These are phyloP conservation scores for Perdix hodgsoniae DNA, from an alignment of 2,797 vertebrate genomes.

Conservation along the genomic window DNA sequence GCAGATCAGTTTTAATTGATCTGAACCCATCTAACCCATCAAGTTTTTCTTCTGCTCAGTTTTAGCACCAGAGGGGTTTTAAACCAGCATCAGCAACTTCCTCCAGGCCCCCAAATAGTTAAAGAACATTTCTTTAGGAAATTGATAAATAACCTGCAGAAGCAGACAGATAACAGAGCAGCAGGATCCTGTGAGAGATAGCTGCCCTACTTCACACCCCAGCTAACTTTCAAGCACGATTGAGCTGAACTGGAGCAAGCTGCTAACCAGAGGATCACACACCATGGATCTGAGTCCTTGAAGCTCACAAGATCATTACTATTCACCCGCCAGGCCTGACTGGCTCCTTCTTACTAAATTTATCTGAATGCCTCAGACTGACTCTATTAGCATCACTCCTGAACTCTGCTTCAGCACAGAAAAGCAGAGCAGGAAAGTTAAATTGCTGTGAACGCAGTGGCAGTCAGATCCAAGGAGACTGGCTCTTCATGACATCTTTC, in stretches of 20 bases:
- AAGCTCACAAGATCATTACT: constrained; percentile 54
- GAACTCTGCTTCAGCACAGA: constrained; percentile 5
- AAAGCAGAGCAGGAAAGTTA: constrained; percentile 47
- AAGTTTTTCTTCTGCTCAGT: neutral
- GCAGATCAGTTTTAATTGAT: neutral
- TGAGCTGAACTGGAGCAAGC: constrained; percentile 20
- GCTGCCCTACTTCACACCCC: constrained; percentile 24
- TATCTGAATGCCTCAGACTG: constrained; percentile 61
- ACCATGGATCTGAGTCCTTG: neutral
- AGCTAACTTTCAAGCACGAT: constrained; percentile 2
- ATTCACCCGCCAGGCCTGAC: constrained; percentile 25
- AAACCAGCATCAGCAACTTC: neutral
- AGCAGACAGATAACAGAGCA: constrained; percentile 26
- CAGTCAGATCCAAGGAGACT: constrained; percentile 11
- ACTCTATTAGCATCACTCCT: constrained; percentile 63
- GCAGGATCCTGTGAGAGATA: constrained; percentile 13
- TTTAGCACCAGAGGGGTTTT: neutral
- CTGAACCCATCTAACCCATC: neutral
- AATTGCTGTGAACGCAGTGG: constrained; percentile 11
- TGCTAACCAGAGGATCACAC: neutral
- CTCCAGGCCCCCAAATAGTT: constrained; percentile 4
- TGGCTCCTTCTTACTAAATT: constrained; percentile 34
- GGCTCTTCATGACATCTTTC: constrained; percentile 24
- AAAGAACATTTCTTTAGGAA: neutral
- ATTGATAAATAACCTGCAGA: constrained; percentile 40